Evolutionary conservation across 2,113 vertebrate genomes (phyloP), one percentile per base, ranked within the genome.

Genomic region (Campylomormyrus numenius): DNA sequence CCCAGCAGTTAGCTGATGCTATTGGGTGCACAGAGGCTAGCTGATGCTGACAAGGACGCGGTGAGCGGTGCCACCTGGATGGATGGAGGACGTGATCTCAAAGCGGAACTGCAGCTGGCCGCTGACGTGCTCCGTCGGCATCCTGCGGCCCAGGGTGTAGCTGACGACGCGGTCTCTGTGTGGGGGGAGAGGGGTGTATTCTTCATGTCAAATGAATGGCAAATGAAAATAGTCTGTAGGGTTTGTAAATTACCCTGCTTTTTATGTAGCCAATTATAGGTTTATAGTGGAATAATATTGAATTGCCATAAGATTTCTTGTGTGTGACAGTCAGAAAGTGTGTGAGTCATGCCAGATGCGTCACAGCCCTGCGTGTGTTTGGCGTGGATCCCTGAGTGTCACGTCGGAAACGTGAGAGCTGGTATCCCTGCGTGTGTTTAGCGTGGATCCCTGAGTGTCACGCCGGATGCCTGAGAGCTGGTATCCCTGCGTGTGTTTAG

Each of bases 101-200:
- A 98, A 98, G 92, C 97, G 94, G 91, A 98, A 98, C 90, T 98
- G 97, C 93, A 98, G 95, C 92, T 98, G 97, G 90, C 97, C 97
- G 92, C 97, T 98, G 93, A 98, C 97, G 87, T 98, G 97, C 91
- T 98, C 97, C 80, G 97, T 98, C 87, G 97, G 97, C 92, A 98
- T 94, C 88, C 97, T 96, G 89, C 97, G 96, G 91, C 97, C 96
- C 89, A 98, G 94, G 89, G 96, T 97, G 90, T 98, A 98, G 95
- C 97, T 98, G 92, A 98, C 97, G 93, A 98, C 96, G 62, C 97
- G 96, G 92, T 98, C 97, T 91, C 97, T 98, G 92, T 91, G 95
- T 95, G 31, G 92, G 94, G 94, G 95, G 5, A 24, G 31, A 5
- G 10, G n/a, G 19, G 80, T 39, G 42, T 10, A 39, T 84, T 3